These are phyloP conservation scores for Sclerurus mexicanus DNA, from an alignment of 2,113 vertebrate genomes.

Conservation along the genomic window DNA sequence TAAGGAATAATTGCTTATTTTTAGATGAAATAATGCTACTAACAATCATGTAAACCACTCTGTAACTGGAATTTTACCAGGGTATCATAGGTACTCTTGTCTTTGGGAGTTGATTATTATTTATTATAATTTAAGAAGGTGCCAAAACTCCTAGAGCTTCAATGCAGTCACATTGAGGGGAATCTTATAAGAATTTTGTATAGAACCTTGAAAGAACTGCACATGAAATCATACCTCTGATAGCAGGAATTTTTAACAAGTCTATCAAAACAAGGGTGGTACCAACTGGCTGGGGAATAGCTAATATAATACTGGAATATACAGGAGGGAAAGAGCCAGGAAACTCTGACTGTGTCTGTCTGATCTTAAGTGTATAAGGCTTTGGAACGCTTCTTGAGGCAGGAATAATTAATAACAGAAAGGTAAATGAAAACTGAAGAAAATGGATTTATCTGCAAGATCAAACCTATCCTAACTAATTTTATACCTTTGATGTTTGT, in stretches of 20 bases:
- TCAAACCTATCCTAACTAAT: neutral
- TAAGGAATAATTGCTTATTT: neutral
- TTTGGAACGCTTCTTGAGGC: neutral
- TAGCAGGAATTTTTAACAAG: neutral
- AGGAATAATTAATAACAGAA: slow-evolving; percentile 3
- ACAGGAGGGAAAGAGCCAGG: neutral
- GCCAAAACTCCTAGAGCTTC: neutral
- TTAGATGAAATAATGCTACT: neutral
- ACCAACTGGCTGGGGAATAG: neutral
- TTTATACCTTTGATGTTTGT: neutral
- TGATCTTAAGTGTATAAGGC: neutral
- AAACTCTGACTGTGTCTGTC: neutral
- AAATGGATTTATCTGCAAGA: neutral
- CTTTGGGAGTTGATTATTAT: neutral
- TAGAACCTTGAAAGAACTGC: neutral
- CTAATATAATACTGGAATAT: neutral
- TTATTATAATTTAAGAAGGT: neutral
- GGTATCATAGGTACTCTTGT: neutral
- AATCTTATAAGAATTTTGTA: neutral
- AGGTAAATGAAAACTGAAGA: slow-evolving; percentile 11
- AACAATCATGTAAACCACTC: neutral
- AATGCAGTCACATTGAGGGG: fast-evolving
- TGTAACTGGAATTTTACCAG: neutral
- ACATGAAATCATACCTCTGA: neutral
- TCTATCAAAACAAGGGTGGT: slow-evolving; percentile 1